Percentiles rank a stretch among this genome's conserved stretches.
These are phyloP conservation scores for Netelia fuscicornis DNA, from an alignment of 2,888 invertebrate species.

Conservation along the genomic window DNA sequence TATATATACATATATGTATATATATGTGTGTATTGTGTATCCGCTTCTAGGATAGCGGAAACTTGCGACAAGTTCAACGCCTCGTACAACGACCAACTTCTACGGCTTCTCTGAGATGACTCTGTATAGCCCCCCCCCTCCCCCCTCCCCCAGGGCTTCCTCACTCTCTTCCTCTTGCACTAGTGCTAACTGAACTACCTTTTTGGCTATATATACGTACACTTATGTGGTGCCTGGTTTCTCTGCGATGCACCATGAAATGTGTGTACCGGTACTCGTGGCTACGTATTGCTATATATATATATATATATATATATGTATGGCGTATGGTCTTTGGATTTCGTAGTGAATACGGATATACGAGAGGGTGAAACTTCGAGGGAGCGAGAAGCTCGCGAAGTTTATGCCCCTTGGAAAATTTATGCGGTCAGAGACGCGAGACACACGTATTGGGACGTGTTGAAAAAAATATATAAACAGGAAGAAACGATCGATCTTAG, in stretches of 20 bases:
- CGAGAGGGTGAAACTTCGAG: slow-evolving; percentile 35
- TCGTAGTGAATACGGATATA: slow-evolving; percentile 26
- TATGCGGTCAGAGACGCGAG: slow-evolving; percentile 2
- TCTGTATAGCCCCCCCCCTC: slow-evolving; percentile 28
- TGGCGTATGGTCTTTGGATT: not conserved
- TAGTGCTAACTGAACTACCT: slow-evolving; percentile 21
- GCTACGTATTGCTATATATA: slow-evolving; percentile 16
- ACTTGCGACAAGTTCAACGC: slow-evolving; percentile 65
- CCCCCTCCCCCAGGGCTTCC: not conserved
- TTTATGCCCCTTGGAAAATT: slow-evolving; percentile 32
- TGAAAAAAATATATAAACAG: not conserved
- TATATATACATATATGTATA: not conserved
- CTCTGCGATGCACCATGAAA: slow-evolving; percentile 44
- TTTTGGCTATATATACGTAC: slow-evolving; percentile 30
- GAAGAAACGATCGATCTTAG: not conserved
- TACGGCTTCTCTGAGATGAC: slow-evolving; percentile 50
- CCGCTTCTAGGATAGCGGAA: slow-evolving; percentile 41
- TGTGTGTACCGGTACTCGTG: slow-evolving; percentile 38
- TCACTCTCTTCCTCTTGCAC: slow-evolving; percentile 18
- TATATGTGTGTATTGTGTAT: not conserved
- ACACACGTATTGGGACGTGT: not conserved
- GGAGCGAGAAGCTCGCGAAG: not conserved
- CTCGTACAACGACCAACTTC: slow-evolving; percentile 60
- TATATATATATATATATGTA: not conserved
- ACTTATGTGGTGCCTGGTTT: slow-evolving; percentile 32